Base-by-base conservation (phyloP, 30 jellyfish, hydroid and myxozoan genomes). In the Turritopsis rubra region DNA sequence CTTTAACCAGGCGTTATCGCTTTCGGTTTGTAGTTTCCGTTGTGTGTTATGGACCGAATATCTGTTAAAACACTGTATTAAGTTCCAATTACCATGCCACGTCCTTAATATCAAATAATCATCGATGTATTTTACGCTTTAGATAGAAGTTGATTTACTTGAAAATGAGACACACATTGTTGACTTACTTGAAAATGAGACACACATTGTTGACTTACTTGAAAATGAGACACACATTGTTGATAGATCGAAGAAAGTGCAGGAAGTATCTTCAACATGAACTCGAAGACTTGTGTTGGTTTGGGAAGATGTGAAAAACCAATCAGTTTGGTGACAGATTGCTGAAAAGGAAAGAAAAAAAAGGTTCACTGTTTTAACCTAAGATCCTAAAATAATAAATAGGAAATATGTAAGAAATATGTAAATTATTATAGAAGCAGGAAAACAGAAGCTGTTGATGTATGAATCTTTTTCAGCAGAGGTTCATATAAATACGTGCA, bases 251-350 rank as follows among this genome's bases (percentile, higher is more conserved):
- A 83, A 70, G 90, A 85, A 25, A 90, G 71, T 4, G 90, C 82
- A 54, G 97, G 97, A 19, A 85, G 31, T 4, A 90, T 52, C 80
- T 84, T 78, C 31, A 82, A n/a, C 72, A 85, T 53, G 52, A 90
- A 26, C 54, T 82, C 85, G 21, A 90, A 87, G 21, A 79, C 75
- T 79, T 86, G 53, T n/a, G 29, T 41, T 21, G 70, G 66, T 54
- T 79, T 29, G 28, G 94, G 87, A 18, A 84, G 26, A 23, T 83
- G 77, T 0, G 97, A 86, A 80, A 90, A 90, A 13, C 97, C 97
- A 31, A 84, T 75, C 73, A 79, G 80, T 54, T 83, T 90, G 53
- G 77, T 73, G 54, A 86, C 83, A 25, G 91, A 85, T 80, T 80
- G 88, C 97, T 90, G 65, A 7, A 41, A 41, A 41, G 60, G 5